Evolutionary conservation across 2,113 vertebrate genomes (phyloP).

Genomic region (Proterorhinus semilunaris): DNA sequence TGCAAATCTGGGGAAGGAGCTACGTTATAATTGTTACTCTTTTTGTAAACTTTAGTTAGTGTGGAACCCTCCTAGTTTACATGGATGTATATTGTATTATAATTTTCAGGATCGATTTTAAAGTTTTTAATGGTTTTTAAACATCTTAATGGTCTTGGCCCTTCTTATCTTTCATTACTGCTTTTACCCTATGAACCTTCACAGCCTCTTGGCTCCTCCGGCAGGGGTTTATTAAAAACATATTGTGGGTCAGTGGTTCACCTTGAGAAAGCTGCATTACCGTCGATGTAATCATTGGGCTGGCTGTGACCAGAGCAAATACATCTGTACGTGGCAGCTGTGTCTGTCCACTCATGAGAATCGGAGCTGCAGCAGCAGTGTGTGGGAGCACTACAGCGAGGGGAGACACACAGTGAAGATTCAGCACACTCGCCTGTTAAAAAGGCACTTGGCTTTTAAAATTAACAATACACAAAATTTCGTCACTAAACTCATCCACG

Average conservation of each 20-base stretch:
- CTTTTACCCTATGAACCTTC: too few species aligned
- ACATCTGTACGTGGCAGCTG: neutral
- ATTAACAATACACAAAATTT: neutral
- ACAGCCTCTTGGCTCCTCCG: too few species aligned
- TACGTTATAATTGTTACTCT: too few species aligned
- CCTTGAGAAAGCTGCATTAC: neutral
- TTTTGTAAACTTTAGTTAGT: too few species aligned
- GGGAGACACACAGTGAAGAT: neutral
- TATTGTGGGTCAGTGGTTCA: neutral
- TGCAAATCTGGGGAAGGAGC: too few species aligned
- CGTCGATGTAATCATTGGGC: neutral
- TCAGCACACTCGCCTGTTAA: neutral
- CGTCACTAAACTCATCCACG: neutral
- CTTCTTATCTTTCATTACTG: too few species aligned
- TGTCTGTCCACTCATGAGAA: neutral
- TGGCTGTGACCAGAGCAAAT: neutral
- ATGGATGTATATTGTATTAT: too few species aligned
- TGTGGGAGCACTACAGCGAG: neutral
- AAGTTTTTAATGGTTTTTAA: too few species aligned
- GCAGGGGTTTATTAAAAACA: too few species aligned
- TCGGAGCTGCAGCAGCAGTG: neutral
- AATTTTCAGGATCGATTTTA: too few species aligned
- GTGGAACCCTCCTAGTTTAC: too few species aligned
- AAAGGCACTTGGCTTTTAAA: neutral
- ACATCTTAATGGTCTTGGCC: too few species aligned